Base-by-base conservation (phyloP, 1,140 invertebrate genomes). In the Luehdorfia chinensis region DNA sequence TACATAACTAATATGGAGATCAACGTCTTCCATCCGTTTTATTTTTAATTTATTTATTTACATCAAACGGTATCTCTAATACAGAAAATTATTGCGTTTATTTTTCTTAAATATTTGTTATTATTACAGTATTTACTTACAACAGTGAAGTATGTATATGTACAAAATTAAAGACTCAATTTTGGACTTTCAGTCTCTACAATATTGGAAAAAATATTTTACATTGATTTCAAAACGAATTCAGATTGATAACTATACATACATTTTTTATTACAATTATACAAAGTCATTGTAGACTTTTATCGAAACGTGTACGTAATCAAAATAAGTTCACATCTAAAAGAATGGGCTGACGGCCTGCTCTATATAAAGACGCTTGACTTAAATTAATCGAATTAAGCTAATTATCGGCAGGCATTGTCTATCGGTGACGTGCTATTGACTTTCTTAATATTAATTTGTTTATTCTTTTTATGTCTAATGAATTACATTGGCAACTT, bases 131-230 rank as follows among this genome's bases (percentile, higher is more conserved):
- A 75, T 55, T 66, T 79, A 76, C 61, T 84, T 81, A 80, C 73
- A 84, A 84, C 76, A 75, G 67, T 72, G 74, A 79, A 55, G 59
- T 79, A 78, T 75, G 69, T 84, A 84, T n/a, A n/a, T 84, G 69
- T 84, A 84, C 80, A 84, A 84, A 81, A 80, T 72, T 79, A 84
- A 79, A 84, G 76, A 84, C 79, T 84, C 77, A 78, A 80, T 80
- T 77, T 79, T 75, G 76, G 76, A 84, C 80, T 83, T 79, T 84
- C 80, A 84, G 78, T 84, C 78, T 84, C 75, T 81, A 81, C 69
- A 73, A 70, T 77, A 67, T 75, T 66, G 71, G 57, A 69, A 68
- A 71, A 63, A 63, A 67, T 67, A 75, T 70, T 67, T 70, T 77
- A 77, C 72, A 77, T 50, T 68, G 56, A 41, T 69, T 59, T 56